These are phyloP conservation scores for Latrodectus geometricus DNA, from an alignment of 1,140 invertebrate genomes.

Conservation along the genomic window DNA sequence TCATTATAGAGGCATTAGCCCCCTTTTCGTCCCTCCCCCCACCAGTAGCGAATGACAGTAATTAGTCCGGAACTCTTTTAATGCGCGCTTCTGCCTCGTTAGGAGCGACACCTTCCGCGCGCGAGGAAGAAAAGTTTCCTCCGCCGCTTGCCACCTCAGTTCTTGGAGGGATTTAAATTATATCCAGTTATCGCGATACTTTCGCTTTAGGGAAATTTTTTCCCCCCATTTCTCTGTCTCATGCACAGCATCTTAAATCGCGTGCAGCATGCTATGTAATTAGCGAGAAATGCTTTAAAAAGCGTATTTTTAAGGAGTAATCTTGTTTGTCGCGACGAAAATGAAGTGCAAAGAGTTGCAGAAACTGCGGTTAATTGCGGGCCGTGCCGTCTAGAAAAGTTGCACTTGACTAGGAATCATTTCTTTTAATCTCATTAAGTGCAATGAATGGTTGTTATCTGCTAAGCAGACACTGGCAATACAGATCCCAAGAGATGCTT, in stretches of 20 bases:
- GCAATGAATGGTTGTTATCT: too few relatives aligned
- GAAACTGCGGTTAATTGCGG: too few relatives aligned
- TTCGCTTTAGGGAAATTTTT: neutral
- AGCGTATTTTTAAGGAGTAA: neutral
- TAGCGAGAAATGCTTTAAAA: neutral
- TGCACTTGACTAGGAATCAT: too few relatives aligned
- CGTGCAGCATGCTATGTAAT: neutral
- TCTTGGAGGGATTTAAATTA: conserved; percentile 2
- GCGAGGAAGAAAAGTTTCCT: conserved; percentile 4
- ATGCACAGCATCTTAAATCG: neutral
- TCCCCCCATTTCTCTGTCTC: neutral
- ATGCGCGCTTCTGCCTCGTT: conserved; percentile 8
- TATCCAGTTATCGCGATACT: neutral
- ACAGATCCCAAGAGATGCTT: too few relatives aligned
- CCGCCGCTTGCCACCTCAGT: neutral
- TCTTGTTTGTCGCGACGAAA: neutral
- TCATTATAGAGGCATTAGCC: neutral
- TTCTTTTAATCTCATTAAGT: too few relatives aligned
- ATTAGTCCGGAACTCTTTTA: conserved; percentile 12
- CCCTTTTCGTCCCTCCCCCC: neutral
- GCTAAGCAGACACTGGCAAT: too few relatives aligned
- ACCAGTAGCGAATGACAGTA: conserved; percentile 5
- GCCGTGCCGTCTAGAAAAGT: too few relatives aligned
- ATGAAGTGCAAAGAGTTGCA: neutral
- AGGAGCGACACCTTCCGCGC: conserved; percentile 3